Base-by-base conservation (phyloP, 2,113 vertebrate genomes). In the Cyphomyrus plagiostoma region DNA sequence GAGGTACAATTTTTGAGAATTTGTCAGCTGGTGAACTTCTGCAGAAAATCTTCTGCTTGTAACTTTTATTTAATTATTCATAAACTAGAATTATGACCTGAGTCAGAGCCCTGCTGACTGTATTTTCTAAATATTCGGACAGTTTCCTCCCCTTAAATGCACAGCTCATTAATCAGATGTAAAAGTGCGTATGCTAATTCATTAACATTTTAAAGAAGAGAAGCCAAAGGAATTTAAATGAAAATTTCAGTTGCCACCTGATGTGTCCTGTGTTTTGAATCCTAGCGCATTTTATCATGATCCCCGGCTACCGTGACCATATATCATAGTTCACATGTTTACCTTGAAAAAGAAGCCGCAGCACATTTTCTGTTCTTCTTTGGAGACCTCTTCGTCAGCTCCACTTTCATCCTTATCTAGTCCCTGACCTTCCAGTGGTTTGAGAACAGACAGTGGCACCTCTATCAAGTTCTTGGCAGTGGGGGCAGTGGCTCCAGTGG, bases 341-440 rank as follows among this genome's bases (percentile, higher is more conserved):
- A 99, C 98, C 97, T 97, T 98, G 92, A 98, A 99, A 90, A 99
- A 99, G 96, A 99, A 99, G 82, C 98, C 98, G 95, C 98, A 99
- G 94, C 98, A 99, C 91, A 98, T 96, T 95, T 99, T 99, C 92
- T 98, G 98, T 80, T 98, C 97, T 11, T 97, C 96, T 45, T 96
- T 95, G 49, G 94, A 90, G 19, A 92, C 94, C 85, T 96, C 97
- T 92, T 91, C 94, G 87, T 93, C 95, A 93, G 94, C 94, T 86
- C 97, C 97, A 88, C 94, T 96, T 56, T 96, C 96, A 74, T 93
- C 94, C 88, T 94, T 94, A 88, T 96, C 92, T 80, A 95, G 86
- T 2, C 91, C 92, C 30, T 93, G 94, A 1, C 53, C 94, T 91
- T 95, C 97, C 87, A 93, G 91, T 88, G 96, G 94, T 90, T 97